Evolutionary conservation across 2,888 invertebrate genomes (phyloP), one percentile per base, ranked within the genome.

Genomic region (Tenthredo distinguenda): DNA sequence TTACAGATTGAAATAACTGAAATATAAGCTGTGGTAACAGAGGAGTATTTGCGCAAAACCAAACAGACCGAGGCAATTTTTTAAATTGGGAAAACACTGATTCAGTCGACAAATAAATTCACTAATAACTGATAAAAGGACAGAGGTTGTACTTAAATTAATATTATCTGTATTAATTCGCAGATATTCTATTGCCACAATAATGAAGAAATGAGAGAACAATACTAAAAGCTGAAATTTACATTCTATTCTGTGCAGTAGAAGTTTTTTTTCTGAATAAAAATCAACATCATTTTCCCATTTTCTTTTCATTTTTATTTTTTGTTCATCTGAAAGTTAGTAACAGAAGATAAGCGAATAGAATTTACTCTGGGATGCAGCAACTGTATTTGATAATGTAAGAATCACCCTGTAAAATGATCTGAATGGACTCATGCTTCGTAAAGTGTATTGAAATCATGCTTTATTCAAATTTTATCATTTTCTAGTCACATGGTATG

Each of bases 311-410:
- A 1, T 55, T 4, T 4, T 55, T 4, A 26, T 79, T 37, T 34
- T 37, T 34, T 40, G 4, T 40, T 58, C 3, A 7, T 50, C 37
- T n/a, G 31, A 55, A 62, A n/a, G 15, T 81, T 40, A 40, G 34
- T 37, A 37, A 37, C 26, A 15, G 26, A 31, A 43, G 15, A 50
- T 62, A 79, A 79, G n/a, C 21, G 9, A n/a, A 79, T 7, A 58
- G 76, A 55, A 58, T 62, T 81, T 15, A 58, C 37, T 62, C 81
- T 81, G 62, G 81, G 40, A 62, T 81, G 81, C 81, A 62, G 81
- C 81, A 81, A 81, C n/a, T 74, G 26, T 81, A 43, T 40, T 21
- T 34, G 50, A 26, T 18, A 26, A 50, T 2, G 5, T 12, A 26
- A 76, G 0, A 76, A 76, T 50, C 12, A 18, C 9, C 18, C n/a